phyloP scores from a whole-genome alignment of 2,888 invertebrate species.

The Adelphocoris suturalis region DNA sequence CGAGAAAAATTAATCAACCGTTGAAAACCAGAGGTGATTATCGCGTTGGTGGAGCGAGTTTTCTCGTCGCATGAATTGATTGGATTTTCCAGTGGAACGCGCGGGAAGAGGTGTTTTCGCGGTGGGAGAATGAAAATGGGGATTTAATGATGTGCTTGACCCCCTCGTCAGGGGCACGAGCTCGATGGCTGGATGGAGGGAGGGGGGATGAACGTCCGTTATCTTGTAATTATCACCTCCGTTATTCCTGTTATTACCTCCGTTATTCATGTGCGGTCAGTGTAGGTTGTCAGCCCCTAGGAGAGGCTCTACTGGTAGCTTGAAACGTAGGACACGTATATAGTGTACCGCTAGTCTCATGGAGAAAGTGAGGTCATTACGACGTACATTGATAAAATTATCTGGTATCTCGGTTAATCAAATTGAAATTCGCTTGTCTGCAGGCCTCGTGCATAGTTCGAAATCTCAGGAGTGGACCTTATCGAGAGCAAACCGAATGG shows the following conservation, averaged over 20 bases:
- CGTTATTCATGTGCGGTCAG: not conserved
- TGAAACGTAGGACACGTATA: too few relatives aligned
- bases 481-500: too few relatives aligned
- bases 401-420: too few relatives aligned
- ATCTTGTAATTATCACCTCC: slow-evolving; percentile 13
- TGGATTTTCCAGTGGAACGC: slow-evolving; percentile 27
- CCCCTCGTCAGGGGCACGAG: not conserved
- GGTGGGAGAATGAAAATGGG: not conserved
- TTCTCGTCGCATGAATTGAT: slow-evolving; percentile 8
- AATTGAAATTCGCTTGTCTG: too few relatives aligned
- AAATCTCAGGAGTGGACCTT: too few relatives aligned
- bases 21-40: not conserved
- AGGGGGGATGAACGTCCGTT: not conserved
- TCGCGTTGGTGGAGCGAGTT: not conserved
- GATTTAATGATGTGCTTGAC: slow-evolving; percentile 17
- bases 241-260: not conserved
- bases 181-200: not conserved
- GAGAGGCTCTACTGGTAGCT: too few relatives aligned
- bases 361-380: too few relatives aligned
- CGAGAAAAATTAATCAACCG: slow-evolving; percentile 6
- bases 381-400: too few relatives aligned
- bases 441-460: too few relatives aligned
- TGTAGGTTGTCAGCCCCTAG: not conserved
- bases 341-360: too few relatives aligned
- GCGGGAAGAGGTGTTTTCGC: not conserved